phyloP scores from a whole-genome alignment of 2,797 vertebrate species.

The Anguilla obscura region DNA sequence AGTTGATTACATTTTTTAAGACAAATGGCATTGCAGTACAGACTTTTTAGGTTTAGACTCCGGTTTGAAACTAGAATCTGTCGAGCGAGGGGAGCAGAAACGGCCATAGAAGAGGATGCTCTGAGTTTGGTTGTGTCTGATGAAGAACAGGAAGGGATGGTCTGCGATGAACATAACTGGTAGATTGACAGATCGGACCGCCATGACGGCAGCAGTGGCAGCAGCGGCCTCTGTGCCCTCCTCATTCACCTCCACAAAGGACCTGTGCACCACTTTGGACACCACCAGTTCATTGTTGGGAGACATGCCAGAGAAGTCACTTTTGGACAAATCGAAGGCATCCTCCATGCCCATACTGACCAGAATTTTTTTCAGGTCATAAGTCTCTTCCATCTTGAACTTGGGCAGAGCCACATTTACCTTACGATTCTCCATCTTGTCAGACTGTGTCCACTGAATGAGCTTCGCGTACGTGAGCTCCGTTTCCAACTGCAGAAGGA shows the following conservation, averaged over 20 bases:
- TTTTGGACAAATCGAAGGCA: constrained; percentile 64
- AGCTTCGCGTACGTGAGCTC: constrained; percentile 79
- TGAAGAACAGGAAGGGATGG: constrained; percentile 93
- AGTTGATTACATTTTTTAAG: neutral
- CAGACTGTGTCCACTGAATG: constrained; percentile 75
- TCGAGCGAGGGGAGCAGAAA: constrained; percentile 69
- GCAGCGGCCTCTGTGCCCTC: constrained; percentile 85
- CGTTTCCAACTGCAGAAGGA: constrained; percentile 75
- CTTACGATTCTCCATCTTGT: constrained; percentile 72
- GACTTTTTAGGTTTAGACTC: neutral
- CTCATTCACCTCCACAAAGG: constrained; percentile 86
- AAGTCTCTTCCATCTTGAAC: constrained; percentile 82
- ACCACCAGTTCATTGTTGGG: constrained; percentile 68
- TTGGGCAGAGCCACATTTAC: constrained; percentile 77
- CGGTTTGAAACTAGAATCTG: neutral
- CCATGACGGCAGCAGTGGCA: constrained; percentile 69
- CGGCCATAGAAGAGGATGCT: constrained; percentile 84
- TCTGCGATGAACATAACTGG: constrained; percentile 67
- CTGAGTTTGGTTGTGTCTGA: constrained; percentile 72
- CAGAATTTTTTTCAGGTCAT: constrained; percentile 76
- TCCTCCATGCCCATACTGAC: constrained; percentile 83
- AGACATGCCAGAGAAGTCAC: constrained; percentile 86
- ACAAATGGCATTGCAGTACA: neutral
- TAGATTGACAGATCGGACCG: constrained; percentile 48
- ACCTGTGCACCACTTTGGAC: constrained; percentile 85